Evolutionary conservation across 2,888 invertebrate species (phyloP), one percentile per base, ranked within the genome.

Genomic region (Plebejus argus): DNA sequence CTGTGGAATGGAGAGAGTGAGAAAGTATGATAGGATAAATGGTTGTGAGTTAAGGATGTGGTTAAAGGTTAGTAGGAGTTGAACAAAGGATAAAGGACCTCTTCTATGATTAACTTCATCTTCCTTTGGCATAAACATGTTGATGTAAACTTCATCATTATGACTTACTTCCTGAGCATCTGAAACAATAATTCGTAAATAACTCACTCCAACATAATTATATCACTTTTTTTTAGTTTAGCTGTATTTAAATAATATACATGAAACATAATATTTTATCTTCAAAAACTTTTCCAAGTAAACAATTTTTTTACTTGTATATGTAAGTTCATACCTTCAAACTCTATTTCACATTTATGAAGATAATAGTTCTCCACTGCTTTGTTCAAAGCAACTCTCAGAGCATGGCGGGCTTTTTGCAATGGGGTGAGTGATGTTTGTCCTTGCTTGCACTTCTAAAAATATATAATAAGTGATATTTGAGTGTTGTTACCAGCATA

Each of bases 331-430:
- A 76, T 79, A 82, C 82, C 82, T 76, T 78, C 81, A 79, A 23
- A 79, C 77, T 79, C 78, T 58, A 81, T 70, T 77, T 78, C 83
- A 86, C 88, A 89, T 82, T 90, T 84, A 81, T 90, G 87, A 33
- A 87, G 83, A 79, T 85, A 88, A 75, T 91, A 83, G 82, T 94
- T 89, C 81, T 91, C 89, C 18, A 91, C 87, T 78, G 91, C 94
- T 85, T 89, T 92, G 83, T 87, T 91, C 78, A 93, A 86, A 81
- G 91, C 95, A 81, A 86, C 85, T 78, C 83, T 89, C 79, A 90
- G 88, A 82, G 91, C 93, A 82, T 85, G 91, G 75, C 91, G 93
- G 77, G 90, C 95, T 86, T 91, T 94, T 88, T 90, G 93, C 82
- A 90, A 88, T 70, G 88, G 95, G 82, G 89, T 80, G 79, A 85